phyloP scores from a whole-genome alignment of 2,888 invertebrate genomes.

The Palloptera scutellata region DNA sequence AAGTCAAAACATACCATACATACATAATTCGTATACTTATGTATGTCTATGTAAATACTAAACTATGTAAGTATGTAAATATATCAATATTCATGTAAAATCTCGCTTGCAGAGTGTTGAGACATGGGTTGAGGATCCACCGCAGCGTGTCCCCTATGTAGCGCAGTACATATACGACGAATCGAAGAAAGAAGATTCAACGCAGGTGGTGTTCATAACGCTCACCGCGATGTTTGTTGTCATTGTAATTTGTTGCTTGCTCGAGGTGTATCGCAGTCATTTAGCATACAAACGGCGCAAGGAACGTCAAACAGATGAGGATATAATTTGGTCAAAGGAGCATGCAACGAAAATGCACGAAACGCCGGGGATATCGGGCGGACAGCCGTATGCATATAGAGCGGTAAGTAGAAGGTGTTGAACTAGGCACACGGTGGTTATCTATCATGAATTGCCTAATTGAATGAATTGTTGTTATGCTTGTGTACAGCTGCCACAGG shows the following conservation, averaged over 20 bases:
- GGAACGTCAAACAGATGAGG: conserved; percentile 80
- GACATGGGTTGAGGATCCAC: conserved; percentile 86
- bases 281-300: conserved; percentile 76
- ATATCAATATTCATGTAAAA: neutral
- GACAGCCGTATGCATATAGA: conserved; percentile 65
- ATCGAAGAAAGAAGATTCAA: conserved; percentile 80
- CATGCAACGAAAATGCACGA: conserved; percentile 76
- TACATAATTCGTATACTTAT: no score
- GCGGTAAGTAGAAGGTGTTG: conserved; percentile 62
- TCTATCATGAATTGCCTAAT: conserved; percentile 11
- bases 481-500: conserved; percentile 56
- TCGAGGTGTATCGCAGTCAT: conserved; percentile 81
- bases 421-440: neutral
- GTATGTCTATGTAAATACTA: no score
- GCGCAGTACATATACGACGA: conserved; percentile 75
- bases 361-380: conserved; percentile 64
- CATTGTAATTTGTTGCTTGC: conserved; percentile 72
- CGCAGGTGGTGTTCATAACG: conserved; percentile 81
- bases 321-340: conserved; percentile 77
- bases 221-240: conserved; percentile 78
- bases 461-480: neutral
- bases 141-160: conserved; percentile 77
- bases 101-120: conserved; percentile 65
- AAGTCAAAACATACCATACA: neutral
- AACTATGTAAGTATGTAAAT: no score